phyloP scores from a whole-genome alignment of 1,140 invertebrate genomes.

The Hyles euphorbiae region DNA sequence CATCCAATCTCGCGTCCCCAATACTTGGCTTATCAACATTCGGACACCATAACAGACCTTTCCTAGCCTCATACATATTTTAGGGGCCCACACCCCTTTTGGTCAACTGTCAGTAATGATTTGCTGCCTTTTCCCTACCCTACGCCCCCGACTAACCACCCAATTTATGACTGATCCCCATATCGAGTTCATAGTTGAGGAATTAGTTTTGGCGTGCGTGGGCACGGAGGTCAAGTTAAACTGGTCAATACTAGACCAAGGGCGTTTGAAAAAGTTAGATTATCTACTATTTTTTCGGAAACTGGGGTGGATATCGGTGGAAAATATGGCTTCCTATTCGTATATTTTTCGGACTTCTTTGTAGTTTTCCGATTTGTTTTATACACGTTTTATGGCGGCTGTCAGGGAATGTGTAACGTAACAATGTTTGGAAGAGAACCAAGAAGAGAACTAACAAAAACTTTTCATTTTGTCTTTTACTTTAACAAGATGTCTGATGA shows the following conservation, averaged over 20 bases:
- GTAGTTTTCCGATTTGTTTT: conserved; percentile 2
- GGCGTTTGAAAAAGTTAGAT: conserved; percentile 71
- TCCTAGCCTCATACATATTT: conserved; percentile 73
- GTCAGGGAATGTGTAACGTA: background rate
- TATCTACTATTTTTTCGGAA: conserved; percentile 66
- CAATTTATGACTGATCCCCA: conserved; percentile 19
- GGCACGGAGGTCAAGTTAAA: conserved; percentile 25
- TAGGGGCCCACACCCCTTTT: conserved; percentile 61
- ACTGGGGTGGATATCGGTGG: conserved; percentile 59
- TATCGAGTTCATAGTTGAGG: background rate
- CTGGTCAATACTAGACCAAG: conserved; percentile 44
- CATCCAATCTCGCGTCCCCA: conserved; percentile 60
- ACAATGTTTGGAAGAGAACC: background rate
- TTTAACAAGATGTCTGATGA: too few relatives aligned
- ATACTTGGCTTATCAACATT: conserved; percentile 73
- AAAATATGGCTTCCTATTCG: conserved; percentile 73
- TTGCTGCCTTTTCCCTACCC: conserved; percentile 60
- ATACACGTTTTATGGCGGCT: background rate
- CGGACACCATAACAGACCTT: conserved; percentile 73
- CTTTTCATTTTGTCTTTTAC: too few relatives aligned
- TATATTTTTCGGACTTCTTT: conserved; percentile 38
- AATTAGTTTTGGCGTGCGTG: background rate
- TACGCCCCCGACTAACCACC: conserved; percentile 46
- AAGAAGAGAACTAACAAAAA: too few relatives aligned
- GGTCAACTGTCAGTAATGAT: conserved; percentile 75